Base-by-base conservation (phyloP, 2,888 invertebrate genomes). In the Punctoribates punctum region DNA sequence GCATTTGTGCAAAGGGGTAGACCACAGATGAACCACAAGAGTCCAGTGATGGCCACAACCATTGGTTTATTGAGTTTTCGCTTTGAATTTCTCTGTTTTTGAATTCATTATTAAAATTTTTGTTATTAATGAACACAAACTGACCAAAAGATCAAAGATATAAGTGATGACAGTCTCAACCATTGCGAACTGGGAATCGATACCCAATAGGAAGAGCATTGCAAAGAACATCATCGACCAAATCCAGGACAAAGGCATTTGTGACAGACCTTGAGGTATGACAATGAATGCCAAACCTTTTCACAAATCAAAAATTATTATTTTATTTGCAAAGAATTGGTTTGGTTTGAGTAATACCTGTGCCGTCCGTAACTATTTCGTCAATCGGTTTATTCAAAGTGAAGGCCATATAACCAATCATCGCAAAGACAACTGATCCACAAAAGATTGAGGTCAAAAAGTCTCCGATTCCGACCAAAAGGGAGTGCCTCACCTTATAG, bases 161-260 rank as follows among this genome's bases (percentile, higher is more conserved):
- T 79, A 80, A 11, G 80, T 80, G 46, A 78, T 78, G 34, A 80
- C 77, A 1, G 80, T 80, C 60, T 80, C 80, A 42, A 80, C 78
- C 15, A 78, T 73, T 0, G 80, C 80, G 75, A 80, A 80, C 78
- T 80, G 78, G 42, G 78, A 78, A 57, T 80, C 80, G 8, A 80
- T 79, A 23, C 80, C 80, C 1, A 80, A 67, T 9, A 79, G 77
- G 27, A 80, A 80, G 0, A 80, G 73, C 80, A 80, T 80, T 51
- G 79, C 77, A 62, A 80, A 80, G 70, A 79, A 80, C 13, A 79
- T 48, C 23, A 80, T 62, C 2, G 78, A 79, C 80, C 80, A 80
- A 0, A 80, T n/a, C 15, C 77, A 75, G 4, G 80, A 77, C 0
- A 78, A 75, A 0, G 80, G 79, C 79, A 80, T 79, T 13, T 77